Conservation (phyloP, 2,113 vertebrate genomes). For the Aspidoscelis tigris region DNA sequence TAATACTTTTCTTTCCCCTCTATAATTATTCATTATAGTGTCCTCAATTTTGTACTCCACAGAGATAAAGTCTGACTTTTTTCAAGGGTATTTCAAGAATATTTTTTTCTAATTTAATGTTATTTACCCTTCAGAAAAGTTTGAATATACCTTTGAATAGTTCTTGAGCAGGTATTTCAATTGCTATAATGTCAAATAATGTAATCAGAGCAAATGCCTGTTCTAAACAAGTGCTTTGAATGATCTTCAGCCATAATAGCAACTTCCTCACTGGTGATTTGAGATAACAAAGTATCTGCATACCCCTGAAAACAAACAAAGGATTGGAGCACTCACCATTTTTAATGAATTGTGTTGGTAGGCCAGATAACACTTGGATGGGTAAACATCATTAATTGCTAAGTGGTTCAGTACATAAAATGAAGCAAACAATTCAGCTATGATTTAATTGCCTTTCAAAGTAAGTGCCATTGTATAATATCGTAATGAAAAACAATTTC, state of each 20-base stretch:
- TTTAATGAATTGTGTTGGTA: neutral
- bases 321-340: slow-evolving; percentile 17
- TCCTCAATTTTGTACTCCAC: neutral
- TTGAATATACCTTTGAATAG: neutral
- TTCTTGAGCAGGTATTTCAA: neutral
- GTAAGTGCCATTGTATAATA: neutral
- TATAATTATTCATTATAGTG: neutral
- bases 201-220: neutral
- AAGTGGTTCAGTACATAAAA: slow-evolving; percentile 19
- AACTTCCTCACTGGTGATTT: neutral
- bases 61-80: neutral
- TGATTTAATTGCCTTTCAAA: neutral
- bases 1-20: neutral
- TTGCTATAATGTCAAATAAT: neutral
- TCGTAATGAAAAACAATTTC: neutral
- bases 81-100: slow-evolving; percentile 12
- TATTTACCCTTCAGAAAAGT: neutral
- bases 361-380: slow-evolving; percentile 53
- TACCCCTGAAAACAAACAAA: slow-evolving; percentile 26
- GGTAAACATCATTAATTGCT: neutral
- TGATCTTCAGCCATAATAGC: slow-evolving; percentile 21
- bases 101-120: neutral
- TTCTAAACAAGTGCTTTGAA: slow-evolving; percentile 16
- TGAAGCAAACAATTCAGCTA: slow-evolving; percentile 25
- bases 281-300: neutral